Conservation (phyloP, 2,888 invertebrate species). For the Ischnura elegans region DNA sequence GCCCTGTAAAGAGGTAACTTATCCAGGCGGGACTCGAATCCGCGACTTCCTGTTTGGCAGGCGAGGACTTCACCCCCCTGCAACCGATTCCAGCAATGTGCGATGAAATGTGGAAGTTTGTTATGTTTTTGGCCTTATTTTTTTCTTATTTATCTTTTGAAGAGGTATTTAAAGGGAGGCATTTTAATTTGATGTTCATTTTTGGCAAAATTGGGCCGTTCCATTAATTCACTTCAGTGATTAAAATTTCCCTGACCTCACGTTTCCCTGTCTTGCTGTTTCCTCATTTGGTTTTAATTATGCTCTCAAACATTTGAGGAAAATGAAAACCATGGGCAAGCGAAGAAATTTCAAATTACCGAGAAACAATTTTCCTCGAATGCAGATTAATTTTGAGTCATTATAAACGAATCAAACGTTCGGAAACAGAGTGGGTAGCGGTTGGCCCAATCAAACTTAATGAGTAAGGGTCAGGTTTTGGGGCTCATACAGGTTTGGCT, state of each 20-base stretch:
- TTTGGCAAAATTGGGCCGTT: background rate
- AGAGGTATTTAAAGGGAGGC: no score
- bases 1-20: no score
- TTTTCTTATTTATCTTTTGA: no score
- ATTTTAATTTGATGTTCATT: background rate
- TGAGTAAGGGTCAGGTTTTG: slow-evolving; percentile 14
- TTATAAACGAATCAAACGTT: background rate
- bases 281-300: background rate
- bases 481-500: background rate
- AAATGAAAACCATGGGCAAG: background rate
- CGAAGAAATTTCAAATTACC: background rate
- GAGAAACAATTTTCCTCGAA: slow-evolving; percentile 10
- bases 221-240: background rate
- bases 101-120: no score
- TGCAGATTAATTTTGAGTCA: slow-evolving; percentile 10
- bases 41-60: no score
- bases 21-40: no score
- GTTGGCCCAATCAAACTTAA: background rate
- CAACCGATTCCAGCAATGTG: no score
- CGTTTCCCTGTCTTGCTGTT: background rate
- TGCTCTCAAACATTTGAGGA: background rate
- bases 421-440: background rate
- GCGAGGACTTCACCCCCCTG: no score
- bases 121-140: background rate
- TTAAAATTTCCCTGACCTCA: background rate